Evolutionary conservation across 2,888 invertebrate genomes (phyloP), one percentile per base, ranked within the genome.

Genomic region (Oasisia sp.): DNA sequence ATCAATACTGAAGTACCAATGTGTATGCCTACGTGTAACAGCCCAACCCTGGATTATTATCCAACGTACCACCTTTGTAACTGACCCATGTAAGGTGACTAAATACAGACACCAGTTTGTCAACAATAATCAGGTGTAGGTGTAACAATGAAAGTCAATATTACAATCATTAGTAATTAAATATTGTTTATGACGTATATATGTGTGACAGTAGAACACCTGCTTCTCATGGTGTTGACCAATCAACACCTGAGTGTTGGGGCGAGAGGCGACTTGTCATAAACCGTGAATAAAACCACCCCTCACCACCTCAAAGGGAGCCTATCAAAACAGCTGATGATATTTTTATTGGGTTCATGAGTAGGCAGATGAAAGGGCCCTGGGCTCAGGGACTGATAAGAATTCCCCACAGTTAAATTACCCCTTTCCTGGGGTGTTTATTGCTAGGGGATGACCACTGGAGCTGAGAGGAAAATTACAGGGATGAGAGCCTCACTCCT

Each of bases 371-470:
- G 74, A 74, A 74, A 74, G 74, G 74, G 0, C 74, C 74, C 27
- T 5, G 74, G 74, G 74, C 74, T 27, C 27, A 27, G 5, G 19
- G 7, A 7, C 74, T 74, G 74, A 74, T 74, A 74, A 74, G 74
- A 74, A 74, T 74, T 74, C 74, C 74, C 74, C 74, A 74, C 74
- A 74, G 74, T 74, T 74, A 74, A 74, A 74, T 74, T 74, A 27
- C 74, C 74, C 7, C 74, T 74, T 74, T 27, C 74, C 74, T 74
- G n/a, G 74, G 74, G 74, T 74, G 74, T 74, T 74, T 74, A 74
- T 74, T 74, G 74, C 74, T 74, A 27, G 74, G 74, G 27, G 74
- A 74, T 74, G 74, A 74, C 7, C 74, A 74, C 27, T n/a, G 19
- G 74, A 27, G 74, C 74, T 74, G 74, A 19, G 74, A 74, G n/a